Conservation (phyloP, 2,888 invertebrate species). For the Oligia latruncula region DNA sequence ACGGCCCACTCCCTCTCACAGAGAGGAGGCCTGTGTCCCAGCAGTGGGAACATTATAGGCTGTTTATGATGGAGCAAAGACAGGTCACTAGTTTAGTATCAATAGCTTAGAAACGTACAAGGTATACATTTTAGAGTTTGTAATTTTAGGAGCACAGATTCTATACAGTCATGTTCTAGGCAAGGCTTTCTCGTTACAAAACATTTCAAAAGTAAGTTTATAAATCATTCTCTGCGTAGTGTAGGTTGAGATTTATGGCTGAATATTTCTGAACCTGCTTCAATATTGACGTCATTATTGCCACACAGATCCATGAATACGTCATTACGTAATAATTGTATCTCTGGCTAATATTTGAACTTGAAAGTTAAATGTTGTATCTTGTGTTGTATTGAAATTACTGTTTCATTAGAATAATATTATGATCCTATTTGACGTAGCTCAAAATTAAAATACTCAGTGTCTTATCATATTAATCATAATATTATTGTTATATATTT, state of each 20-base stretch:
- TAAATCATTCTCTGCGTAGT: slow-evolving; percentile 48
- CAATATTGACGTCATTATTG: slow-evolving; percentile 53
- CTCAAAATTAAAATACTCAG: neutral
- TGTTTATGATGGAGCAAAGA: neutral
- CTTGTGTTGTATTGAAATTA: slow-evolving; percentile 17
- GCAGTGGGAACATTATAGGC: too few relatives aligned
- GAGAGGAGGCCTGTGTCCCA: too few relatives aligned
- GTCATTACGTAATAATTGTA: slow-evolving; percentile 35
- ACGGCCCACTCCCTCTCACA: too few relatives aligned
- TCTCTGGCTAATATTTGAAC: neutral
- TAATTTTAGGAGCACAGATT: slow-evolving; percentile 13
- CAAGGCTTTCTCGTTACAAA: slow-evolving; percentile 39
- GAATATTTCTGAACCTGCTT: slow-evolving; percentile 44
- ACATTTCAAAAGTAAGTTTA: slow-evolving; percentile 48
- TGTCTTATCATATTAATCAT: neutral
- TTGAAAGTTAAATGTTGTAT: neutral
- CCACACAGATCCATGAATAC: slow-evolving; percentile 28
- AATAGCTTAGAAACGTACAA: neutral
- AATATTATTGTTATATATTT: neutral
- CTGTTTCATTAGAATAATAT: slow-evolving; percentile 7
- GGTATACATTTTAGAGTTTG: neutral
- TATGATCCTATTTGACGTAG: neutral
- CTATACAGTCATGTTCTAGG: slow-evolving; percentile 24
- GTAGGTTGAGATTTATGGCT: slow-evolving; percentile 56
- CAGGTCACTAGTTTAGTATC: neutral